These are phyloP conservation scores for Bembecia ichneumoniformis DNA, from an alignment of 2,888 invertebrate species.

Conservation along the genomic window DNA sequence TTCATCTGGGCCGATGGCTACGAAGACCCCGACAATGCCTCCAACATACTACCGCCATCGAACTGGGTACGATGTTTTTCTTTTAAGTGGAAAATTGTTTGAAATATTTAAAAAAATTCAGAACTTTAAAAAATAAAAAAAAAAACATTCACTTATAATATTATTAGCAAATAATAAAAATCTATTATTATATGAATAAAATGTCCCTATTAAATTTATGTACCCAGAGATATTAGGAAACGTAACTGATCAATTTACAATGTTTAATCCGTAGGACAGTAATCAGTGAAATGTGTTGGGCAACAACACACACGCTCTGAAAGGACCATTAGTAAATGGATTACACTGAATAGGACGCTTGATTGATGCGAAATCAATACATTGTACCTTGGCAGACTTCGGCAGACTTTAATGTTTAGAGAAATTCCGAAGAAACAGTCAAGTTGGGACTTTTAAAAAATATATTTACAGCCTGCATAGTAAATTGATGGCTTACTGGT, in stretches of 20 bases:
- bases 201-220: too few relatives aligned
- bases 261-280: background rate
- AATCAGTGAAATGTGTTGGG: background rate
- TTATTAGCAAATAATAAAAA: too few relatives aligned
- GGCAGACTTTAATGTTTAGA: background rate
- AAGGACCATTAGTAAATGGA: background rate
- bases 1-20: conserved; percentile 76
- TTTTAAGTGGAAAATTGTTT: too few relatives aligned
- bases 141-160: too few relatives aligned
- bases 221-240: too few relatives aligned
- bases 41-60: conserved; percentile 22
- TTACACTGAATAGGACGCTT: background rate
- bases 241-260: background rate
- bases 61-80: conserved; percentile 27
- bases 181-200: too few relatives aligned
- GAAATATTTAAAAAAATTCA: too few relatives aligned
- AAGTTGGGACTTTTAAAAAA: background rate
- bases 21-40: conserved; percentile 20
- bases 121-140: too few relatives aligned
- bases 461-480: too few relatives aligned
- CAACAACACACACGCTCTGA: background rate
- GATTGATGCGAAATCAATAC: background rate
- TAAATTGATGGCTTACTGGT: too few relatives aligned
- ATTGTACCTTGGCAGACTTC: background rate
- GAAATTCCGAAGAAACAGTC: background rate